Evolutionary conservation across 2,113 vertebrate genomes (phyloP), one percentile per base, ranked within the genome.

Genomic region (Tonatia bakeri): DNA sequence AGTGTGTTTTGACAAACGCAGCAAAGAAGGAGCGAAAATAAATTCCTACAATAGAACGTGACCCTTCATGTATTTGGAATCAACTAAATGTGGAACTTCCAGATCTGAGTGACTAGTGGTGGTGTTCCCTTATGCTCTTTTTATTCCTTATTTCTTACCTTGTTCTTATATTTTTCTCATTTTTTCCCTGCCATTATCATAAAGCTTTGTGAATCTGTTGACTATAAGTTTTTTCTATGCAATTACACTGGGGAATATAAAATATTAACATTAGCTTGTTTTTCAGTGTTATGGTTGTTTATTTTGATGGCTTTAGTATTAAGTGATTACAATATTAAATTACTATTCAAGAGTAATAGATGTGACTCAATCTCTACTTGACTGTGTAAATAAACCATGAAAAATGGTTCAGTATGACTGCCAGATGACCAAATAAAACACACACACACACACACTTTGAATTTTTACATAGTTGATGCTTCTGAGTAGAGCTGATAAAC

Each of bases 1-100:
- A 7, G 11, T 12, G 9, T 43, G 1, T 19, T 56, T 0, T 16
- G 3, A 38, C 2, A 50, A 12, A 54, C 40, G 33, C 13, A 40
- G 5, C 17, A 56, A 82, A 65, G n/a, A 33, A 59, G 20, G 14
- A 54, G 31, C 26, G 22, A 9, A 52, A 50, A 82, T 19, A 45
- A 52, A 45, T 47, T 24, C 20, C 65, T 43, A n/a, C 70, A 64
- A 65, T 4, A 45, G 5, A 36, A 50, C 1, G 33, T 19, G 36
- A 16, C 10, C 22, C 33, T 17, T 4, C 1, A 73, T 26, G 13
- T 65, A 20, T 59, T 72, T 76, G 43, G 1, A 40, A 26, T n/a
- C 36, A 61, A 83, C 36, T 56, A 65, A 59, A n/a, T 7, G 14
- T n/a, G 2, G 17, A 38, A 10, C 54, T 73, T 94, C 67, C 91